These are phyloP conservation scores for Chiloscyllium punctatum DNA, from an alignment of 2,797 vertebrate genomes.

Conservation along the genomic window DNA sequence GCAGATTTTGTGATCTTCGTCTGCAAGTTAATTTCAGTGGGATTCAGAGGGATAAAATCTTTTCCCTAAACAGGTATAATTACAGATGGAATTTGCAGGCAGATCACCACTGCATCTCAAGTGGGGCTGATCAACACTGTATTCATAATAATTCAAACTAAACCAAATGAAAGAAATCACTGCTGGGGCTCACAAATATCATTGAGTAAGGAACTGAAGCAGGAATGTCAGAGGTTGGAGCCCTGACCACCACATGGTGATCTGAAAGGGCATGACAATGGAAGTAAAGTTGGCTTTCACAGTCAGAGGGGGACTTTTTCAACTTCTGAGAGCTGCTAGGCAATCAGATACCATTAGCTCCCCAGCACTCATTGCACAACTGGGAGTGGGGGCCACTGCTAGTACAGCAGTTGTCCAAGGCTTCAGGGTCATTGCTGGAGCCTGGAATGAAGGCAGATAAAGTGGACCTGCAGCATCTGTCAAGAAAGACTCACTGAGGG, in stretches of 20 bases:
- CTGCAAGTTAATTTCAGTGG: neutral
- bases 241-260: neutral
- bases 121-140: neutral
- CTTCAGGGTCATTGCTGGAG: no score
- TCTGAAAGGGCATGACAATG: neutral
- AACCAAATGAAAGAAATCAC: neutral
- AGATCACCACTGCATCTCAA: neutral
- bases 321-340: no score
- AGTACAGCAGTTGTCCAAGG: no score
- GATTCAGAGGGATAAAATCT: neutral
- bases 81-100: neutral
- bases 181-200: neutral
- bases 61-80: neutral
- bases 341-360: no score
- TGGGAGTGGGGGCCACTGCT: no score
- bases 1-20: neutral
- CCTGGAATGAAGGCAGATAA: no score
- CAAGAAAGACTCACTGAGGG: no score
- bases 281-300: neutral
- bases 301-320: no score
- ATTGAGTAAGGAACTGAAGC: neutral
- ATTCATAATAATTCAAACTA: neutral
- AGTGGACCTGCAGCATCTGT: no score
- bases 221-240: neutral
- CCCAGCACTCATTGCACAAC: no score